Evolutionary conservation across 2,113 vertebrate genomes (phyloP), one percentile per base, ranked within the genome.

Genomic region (Phaethornis superciliosus): DNA sequence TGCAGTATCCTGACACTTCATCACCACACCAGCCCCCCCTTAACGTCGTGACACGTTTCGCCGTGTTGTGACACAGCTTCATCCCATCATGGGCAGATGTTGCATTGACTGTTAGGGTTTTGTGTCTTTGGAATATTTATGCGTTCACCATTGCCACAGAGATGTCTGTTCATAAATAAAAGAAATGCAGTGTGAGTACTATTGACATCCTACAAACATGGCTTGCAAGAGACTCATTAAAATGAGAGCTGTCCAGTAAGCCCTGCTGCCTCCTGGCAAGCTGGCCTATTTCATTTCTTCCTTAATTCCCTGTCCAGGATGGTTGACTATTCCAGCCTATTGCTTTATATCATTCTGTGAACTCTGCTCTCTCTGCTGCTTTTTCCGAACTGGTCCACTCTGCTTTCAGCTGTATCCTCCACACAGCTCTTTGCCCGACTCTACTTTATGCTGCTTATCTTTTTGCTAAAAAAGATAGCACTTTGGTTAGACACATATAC

Each of bases 221-320:
- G 49, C 84, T 81, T 84, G 55, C 1, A 2, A 67, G 69, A 78
- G 63, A 32, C 79, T 94, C 89, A 64, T 93, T 94, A 89, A 49
- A 51, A 78, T n/a, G 83, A 90, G 85, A 92, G 55, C 78, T 95
- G 80, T 60, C 87, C 87, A 79, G 71, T 87, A 56, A 96, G 74
- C 56, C 70, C 55, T 85, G 65, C 82, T 92, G 85, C 91, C 91
- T 96, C 58, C 85, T 84, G 65, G 75, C 87, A 92, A 75, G 78
- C 89, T 94, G 63, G 94, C 75, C 94, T 83, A 3, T 22, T 58
- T 62, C 42, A 56, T 67, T 71, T 93, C 88, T 65, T 42, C 59
- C 40, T 33, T 35, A 83, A 87, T 93, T 91, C 90, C 88, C 89
- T 62, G 42, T 26, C 67, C 82, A 64, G 93, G 76, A 83, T 78